Conservation (phyloP, 2,797 vertebrate species). For the Bryconaethiops microstoma region DNA sequence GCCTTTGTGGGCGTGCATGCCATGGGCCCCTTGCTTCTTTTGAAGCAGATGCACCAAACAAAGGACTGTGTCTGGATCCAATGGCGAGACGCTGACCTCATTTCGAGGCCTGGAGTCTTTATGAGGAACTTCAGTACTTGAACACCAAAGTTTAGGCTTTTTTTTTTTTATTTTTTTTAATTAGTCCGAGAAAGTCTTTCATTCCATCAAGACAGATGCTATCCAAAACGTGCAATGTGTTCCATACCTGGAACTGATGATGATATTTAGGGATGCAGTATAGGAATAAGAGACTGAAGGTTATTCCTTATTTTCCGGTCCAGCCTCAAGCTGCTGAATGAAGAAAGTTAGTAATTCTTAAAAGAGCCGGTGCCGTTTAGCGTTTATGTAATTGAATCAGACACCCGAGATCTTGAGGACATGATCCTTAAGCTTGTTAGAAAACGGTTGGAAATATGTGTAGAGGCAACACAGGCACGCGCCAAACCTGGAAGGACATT, state of each 20-base stretch:
- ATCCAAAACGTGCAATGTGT: too few species aligned
- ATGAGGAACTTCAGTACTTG: neutral
- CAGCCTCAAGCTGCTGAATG: too few species aligned
- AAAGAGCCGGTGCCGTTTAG: neutral
- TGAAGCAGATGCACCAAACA: constrained; percentile 44
- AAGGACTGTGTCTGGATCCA: constrained; percentile 37
- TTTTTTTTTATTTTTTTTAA: neutral
- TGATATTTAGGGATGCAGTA: neutral
- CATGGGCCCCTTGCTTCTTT: constrained; percentile 36
- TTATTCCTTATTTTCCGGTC: neutral
- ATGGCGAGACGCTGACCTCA: constrained; percentile 44
- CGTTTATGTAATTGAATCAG: constrained; percentile 26
- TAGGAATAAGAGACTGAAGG: neutral
- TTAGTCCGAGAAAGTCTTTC: neutral
- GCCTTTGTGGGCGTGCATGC: constrained; percentile 29
- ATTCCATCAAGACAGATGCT: neutral
- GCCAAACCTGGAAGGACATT: neutral
- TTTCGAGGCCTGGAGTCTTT: constrained; percentile 25
- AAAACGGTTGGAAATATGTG: constrained; percentile 16
- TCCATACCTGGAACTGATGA: too few species aligned
- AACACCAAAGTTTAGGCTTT: neutral
- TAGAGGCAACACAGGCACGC: neutral
- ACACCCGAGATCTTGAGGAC: constrained; percentile 6
- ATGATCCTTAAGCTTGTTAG: constrained; percentile 29
- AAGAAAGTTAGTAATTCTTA: constrained; percentile 5